Evolutionary conservation across 2,113 vertebrate genomes (phyloP).

Genomic region (Tyrannus savana): DNA sequence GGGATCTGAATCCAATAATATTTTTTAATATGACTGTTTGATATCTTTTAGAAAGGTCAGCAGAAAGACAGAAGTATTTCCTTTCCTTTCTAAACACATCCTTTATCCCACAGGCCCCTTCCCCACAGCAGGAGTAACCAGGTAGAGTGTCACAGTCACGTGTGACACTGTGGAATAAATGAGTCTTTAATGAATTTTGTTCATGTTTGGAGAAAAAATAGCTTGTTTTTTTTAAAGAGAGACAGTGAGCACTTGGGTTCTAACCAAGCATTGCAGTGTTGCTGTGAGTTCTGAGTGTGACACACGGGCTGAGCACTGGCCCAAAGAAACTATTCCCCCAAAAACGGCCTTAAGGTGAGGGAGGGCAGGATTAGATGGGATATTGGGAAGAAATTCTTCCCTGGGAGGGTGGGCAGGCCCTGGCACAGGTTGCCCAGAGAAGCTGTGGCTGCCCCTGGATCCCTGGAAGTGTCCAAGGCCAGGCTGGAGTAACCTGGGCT

Average conservation of each 20-base stretch:
- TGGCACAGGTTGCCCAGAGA: background rate
- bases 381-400: background rate
- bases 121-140: background rate
- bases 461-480: background rate
- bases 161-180: background rate
- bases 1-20: accelerated
- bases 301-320: background rate
- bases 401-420: background rate
- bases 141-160: background rate
- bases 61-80: background rate
- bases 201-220: background rate
- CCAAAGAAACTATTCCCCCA: background rate
- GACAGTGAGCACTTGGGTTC: background rate
- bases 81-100: background rate
- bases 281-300: background rate
- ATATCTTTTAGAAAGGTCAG: background rate
- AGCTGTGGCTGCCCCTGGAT: background rate
- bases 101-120: background rate
- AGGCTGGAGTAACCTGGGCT: background rate
- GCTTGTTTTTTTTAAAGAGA: background rate
- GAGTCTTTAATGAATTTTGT: background rate
- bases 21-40: background rate
- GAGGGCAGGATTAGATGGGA: background rate
- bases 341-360: background rate
- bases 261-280: background rate